phyloP scores from a whole-genome alignment of 2,888 invertebrate genomes.

The Lottia gigantea region DNA sequence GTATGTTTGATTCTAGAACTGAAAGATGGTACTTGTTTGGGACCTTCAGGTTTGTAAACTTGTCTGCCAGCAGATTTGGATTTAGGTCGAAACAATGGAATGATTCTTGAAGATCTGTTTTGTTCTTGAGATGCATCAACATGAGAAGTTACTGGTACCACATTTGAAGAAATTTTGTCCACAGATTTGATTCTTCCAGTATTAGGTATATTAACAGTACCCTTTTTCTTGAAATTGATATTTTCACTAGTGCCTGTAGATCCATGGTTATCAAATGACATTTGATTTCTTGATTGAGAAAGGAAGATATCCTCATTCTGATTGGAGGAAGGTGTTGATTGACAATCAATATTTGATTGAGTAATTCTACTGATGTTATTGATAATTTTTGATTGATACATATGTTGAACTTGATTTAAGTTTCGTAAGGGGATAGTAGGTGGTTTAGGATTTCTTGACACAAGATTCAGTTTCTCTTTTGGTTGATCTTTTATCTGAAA shows the following conservation, averaged over 20 bases:
- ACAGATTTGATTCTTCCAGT: too few species aligned
- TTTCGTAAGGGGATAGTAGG: constrained; percentile 16
- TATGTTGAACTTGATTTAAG: constrained; percentile 17
- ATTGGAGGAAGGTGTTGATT: too few species aligned
- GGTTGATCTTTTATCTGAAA: too few species aligned
- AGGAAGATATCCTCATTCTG: too few species aligned
- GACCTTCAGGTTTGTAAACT: not conserved
- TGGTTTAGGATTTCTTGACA: constrained; percentile 15
- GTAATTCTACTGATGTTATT: not conserved
- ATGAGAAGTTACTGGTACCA: not conserved
- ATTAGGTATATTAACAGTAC: too few species aligned
- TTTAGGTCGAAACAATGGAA: constrained; percentile 3
- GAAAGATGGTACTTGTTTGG: not conserved
- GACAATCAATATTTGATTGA: not conserved
- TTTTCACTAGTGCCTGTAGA: too few species aligned
- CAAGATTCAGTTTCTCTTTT: constrained; percentile 15
- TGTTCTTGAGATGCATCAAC: not conserved
- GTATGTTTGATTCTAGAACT: not conserved
- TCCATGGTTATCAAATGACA: too few species aligned
- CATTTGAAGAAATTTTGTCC: too few species aligned
- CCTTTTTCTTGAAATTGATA: too few species aligned
- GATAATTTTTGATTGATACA: constrained; percentile 15
- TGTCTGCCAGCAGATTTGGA: not conserved
- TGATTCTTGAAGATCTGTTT: not conserved
- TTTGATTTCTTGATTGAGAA: too few species aligned